Percentiles rank a stretch among this genome's conserved stretches.
Conservation (phyloP, 2,797 vertebrate genomes). For the Pachyuromys duprasi region DNA sequence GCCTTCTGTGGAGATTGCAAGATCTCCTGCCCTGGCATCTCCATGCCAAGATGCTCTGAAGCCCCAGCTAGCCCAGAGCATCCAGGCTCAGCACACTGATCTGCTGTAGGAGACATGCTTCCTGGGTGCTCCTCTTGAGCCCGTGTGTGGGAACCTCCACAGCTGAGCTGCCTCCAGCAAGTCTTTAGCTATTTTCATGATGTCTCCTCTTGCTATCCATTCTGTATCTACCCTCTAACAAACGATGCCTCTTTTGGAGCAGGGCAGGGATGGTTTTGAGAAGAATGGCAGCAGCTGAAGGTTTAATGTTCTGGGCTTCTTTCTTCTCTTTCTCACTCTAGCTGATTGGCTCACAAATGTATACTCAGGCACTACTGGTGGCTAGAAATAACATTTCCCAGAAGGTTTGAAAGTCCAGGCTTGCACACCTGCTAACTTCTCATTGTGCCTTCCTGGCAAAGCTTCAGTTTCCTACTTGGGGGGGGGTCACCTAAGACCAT, state of each 20-base stretch:
- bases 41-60: not conserved
- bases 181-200: not conserved
- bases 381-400: slow-evolving; percentile 1
- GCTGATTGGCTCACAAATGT: slow-evolving; percentile 1
- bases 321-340: not conserved
- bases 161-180: not conserved
- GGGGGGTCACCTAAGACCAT: not conserved
- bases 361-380: not conserved
- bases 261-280: not conserved
- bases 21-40: not conserved
- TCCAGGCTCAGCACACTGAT: fast-evolving
- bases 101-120: fast-evolving
- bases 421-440: not conserved
- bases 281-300: not conserved
- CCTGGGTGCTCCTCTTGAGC: fast-evolving
- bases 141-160: fast-evolving
- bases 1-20: not conserved
- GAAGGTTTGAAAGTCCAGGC: not conserved
- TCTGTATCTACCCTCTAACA: not conserved
- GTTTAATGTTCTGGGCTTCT: not conserved
- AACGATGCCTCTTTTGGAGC: not conserved
- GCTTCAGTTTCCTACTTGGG: not conserved
- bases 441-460: not conserved
- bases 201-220: too few relatives aligned
- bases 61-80: not conserved